Percentiles rank a stretch among this genome's conserved stretches.
Evolutionary conservation across 2,113 vertebrate species (phyloP).

Genomic region (Alligator mississippiensis): DNA sequence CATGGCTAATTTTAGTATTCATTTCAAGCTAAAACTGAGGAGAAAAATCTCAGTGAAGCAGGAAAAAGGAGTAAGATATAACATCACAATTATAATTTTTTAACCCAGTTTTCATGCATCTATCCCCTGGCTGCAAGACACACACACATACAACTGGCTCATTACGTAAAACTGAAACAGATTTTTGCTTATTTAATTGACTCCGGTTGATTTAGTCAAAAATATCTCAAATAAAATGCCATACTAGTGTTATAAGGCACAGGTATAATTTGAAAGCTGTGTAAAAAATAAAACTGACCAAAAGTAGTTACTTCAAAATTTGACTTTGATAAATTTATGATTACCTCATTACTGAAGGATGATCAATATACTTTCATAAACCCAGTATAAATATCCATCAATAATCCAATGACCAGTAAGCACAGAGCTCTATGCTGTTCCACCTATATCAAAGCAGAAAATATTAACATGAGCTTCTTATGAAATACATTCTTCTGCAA

Average conservation of each 20-base stretch:
- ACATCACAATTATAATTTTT: background rate
- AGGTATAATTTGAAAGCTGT: background rate
- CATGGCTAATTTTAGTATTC: background rate
- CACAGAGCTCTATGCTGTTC: background rate
- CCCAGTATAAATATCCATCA: background rate
- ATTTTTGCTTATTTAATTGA: background rate
- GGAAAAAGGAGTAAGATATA: background rate
- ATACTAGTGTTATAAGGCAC: background rate
- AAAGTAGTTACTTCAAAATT: background rate
- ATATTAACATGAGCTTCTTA: background rate
- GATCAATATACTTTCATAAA: background rate
- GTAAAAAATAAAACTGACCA: background rate
- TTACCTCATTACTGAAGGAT: background rate
- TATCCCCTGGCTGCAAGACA: background rate
- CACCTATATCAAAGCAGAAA: background rate
- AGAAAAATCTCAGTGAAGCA: background rate
- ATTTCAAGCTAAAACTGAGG: background rate
- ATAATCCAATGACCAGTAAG: background rate
- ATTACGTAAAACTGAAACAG: constrained; percentile 5
- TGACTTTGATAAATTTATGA: background rate
- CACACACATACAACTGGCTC: background rate
- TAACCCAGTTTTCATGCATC: background rate
- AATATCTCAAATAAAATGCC: background rate
- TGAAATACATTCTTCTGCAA: background rate
- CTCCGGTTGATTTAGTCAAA: background rate